A percentile compares a stretch with the other conserved stretches of the same genome.
phyloP scores from a whole-genome alignment of 2,113 vertebrate species.

The Arizona elegans region DNA sequence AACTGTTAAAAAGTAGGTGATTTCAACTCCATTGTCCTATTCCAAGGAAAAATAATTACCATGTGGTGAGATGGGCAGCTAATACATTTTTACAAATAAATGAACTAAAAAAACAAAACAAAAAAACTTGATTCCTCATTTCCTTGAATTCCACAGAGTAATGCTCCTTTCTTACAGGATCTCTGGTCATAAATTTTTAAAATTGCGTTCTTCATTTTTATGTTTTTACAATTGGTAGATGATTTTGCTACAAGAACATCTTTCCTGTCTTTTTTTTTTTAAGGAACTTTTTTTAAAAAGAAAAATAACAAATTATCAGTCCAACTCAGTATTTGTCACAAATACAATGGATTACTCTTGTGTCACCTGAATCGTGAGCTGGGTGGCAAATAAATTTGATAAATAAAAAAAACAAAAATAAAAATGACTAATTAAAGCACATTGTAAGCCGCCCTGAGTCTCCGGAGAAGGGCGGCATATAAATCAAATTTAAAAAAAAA shows the following conservation, averaged over 20 bases:
- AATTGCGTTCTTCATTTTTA: neutral
- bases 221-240: neutral
- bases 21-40: neutral
- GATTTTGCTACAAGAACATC: neutral
- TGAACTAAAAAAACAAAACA: neutral
- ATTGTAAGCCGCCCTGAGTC: no score
- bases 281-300: neutral
- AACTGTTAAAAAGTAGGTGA: neutral
- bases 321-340: neutral
- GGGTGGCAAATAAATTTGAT: neutral
- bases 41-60: neutral
- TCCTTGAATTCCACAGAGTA: neutral
- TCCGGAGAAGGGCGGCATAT: no score
- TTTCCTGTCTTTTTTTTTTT: neutral
- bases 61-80: neutral
- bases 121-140: neutral
- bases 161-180: neutral
- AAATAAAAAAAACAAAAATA: neutral
- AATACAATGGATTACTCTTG: neutral
- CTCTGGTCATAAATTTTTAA: neutral
- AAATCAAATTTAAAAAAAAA: no score
- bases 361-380: neutral
- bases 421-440: constrained; percentile 4
- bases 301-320: neutral
- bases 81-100: neutral